phyloP scores from a whole-genome alignment of 2,797 vertebrate species.

The Alauda arvensis region DNA sequence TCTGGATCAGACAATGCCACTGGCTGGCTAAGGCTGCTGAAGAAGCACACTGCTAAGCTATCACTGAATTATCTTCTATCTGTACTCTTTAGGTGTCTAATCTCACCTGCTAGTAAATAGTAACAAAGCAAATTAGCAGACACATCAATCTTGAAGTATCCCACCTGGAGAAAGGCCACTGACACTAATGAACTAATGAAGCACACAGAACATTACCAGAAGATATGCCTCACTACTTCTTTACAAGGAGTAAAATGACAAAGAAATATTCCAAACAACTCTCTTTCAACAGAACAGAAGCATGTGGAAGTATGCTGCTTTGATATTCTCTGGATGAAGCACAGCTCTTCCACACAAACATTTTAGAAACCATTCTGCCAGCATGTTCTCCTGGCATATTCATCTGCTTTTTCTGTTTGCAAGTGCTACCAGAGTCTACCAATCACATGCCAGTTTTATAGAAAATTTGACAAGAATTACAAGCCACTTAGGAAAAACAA shows the following conservation, averaged over 20 bases:
- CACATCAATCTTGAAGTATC: neutral
- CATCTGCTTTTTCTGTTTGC: neutral
- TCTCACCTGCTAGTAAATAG: neutral
- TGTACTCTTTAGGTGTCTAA: neutral
- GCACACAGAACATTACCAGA: neutral
- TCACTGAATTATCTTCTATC: neutral
- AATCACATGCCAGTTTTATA: neutral
- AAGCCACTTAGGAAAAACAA: neutral
- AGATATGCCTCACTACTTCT: neutral
- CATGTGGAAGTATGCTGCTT: neutral
- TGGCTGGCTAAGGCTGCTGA: neutral
- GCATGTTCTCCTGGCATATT: neutral
- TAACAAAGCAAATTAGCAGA: neutral
- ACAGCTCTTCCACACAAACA: neutral
- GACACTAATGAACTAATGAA: neutral
- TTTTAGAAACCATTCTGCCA: neutral
- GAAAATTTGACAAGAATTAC: neutral
- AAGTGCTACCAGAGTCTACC: neutral
- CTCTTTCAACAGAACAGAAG: neutral
- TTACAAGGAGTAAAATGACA: neutral
- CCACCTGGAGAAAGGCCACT: neutral
- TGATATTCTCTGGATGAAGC: neutral
- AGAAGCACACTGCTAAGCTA: neutral
- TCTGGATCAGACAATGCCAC: neutral
- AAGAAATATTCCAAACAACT: neutral